Conservation (phyloP, 2,797 vertebrate species). For the Petrocephalus schoutedeni region DNA sequence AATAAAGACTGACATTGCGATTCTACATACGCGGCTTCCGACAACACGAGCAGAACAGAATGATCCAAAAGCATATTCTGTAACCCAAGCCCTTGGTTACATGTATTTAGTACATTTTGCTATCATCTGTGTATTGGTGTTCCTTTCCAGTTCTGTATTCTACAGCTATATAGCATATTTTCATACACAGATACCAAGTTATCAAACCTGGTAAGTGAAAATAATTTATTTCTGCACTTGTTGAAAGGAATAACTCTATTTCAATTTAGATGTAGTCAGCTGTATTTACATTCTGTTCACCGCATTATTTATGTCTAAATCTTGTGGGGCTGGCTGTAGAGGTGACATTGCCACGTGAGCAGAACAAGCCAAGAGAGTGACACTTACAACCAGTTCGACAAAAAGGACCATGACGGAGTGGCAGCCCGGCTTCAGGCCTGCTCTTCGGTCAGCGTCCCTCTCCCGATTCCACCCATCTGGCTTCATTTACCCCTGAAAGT, state of each 20-base stretch:
- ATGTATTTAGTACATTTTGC: neutral
- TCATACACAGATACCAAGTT: neutral
- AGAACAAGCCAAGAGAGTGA: neutral
- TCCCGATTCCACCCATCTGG: conserved; percentile 11
- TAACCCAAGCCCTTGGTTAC: neutral
- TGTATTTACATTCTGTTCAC: neutral
- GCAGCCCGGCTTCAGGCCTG: neutral
- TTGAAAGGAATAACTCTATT: neutral
- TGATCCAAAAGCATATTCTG: neutral
- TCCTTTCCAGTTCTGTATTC: neutral
- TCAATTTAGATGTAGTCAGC: neutral
- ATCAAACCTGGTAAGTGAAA: neutral
- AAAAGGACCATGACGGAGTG: neutral
- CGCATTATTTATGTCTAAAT: neutral
- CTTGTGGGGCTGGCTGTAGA: neutral
- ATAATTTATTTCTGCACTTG: neutral
- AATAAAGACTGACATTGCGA: no score
- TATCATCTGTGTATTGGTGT: neutral
- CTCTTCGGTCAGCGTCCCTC: neutral
- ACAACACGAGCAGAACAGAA: neutral
- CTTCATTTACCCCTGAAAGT: conserved; percentile 9
- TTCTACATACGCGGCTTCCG: no score
- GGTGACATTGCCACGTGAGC: neutral
- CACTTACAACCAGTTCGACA: neutral
- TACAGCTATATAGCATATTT: neutral